Base-by-base conservation (phyloP, 2,113 vertebrate genomes). In the Upupa epops region DNA sequence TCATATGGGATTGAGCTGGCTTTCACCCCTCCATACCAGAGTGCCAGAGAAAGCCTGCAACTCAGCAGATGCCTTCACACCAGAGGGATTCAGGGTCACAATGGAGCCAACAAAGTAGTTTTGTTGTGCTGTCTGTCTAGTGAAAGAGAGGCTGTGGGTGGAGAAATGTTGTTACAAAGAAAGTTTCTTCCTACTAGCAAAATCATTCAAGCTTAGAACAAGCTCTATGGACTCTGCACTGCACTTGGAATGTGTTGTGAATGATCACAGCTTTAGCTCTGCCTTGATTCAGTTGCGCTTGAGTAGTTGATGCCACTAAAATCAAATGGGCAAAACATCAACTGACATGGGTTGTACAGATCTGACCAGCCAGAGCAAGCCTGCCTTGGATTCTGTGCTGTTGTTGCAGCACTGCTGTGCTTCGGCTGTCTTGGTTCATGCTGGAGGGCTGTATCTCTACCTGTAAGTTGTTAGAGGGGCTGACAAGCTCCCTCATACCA, bases 281-380 rank as follows among this genome's bases (percentile, higher is more conserved):
- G 49, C 46, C 56, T 34, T n/a, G 12, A 31, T 63, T 88, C 55
- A 49, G 15, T 17, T 2, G 0, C 70, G 24, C 32, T 92, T 0
- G 0, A 64, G 36, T 34, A 32, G 21, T 8, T 17, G 13, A 9
- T 17, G 24, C 37, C 17, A 8, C 9, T 11, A 17, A 28, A 36
- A 61, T 36, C 21, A 52, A 59, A 51, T 22, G 54, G 92, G 71
- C 22, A 60, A 60, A 92, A 48, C 0, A 0, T 40, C 51, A 3
- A 1, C 49, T 0, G 0, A 9, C 0, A 3, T 45, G 49, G 19
- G 4, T 58, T 72, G 6, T 28, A 11, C 0, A 2, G 45, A 31
- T 36, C 34, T 61, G 16, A 25, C 48, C 18, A 12, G 82, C 26
- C 58, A 22, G 54, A 60, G 45, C 55, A 16, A 79, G 34, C 16